Evolutionary conservation across 2,888 invertebrate species (phyloP).

Genomic region (Volucella bombylans): DNA sequence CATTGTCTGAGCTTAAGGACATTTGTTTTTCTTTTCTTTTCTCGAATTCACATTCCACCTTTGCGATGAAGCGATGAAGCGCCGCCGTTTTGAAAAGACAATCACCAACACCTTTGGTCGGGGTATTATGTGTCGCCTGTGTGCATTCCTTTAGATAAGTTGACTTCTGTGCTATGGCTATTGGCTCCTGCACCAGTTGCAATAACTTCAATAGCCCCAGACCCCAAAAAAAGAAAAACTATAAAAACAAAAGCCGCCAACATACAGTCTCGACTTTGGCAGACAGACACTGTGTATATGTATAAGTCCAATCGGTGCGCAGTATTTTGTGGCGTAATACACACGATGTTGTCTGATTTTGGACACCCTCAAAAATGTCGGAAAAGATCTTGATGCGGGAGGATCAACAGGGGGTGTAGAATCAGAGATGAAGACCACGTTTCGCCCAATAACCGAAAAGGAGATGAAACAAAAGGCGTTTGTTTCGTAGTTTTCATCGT

Average conservation of each 20-base stretch:
- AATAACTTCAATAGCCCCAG: constrained; percentile 56
- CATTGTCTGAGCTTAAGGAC: constrained; percentile 46
- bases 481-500: constrained; percentile 43
- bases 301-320: constrained; percentile 16
- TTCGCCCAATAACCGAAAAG: constrained; percentile 40
- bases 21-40: constrained; percentile 14
- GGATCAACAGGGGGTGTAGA: background rate
- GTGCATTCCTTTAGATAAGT: constrained; percentile 52
- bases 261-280: constrained; percentile 25
- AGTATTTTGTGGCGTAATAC: constrained; percentile 62
- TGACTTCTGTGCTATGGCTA: constrained; percentile 14
- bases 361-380: constrained; percentile 62
- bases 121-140: constrained; percentile 66
- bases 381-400: background rate
- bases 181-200: constrained; percentile 32
- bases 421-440: constrained; percentile 24
- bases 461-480: constrained; percentile 57
- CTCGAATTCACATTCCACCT: constrained; percentile 60
- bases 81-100: constrained; percentile 81
- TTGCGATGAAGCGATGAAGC: constrained; percentile 77
- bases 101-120: constrained; percentile 81
- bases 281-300: constrained; percentile 37
- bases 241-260: constrained; percentile 39
- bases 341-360: constrained; percentile 64
- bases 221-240: constrained; percentile 18